These are phyloP conservation scores for Thalassoma bifasciatum DNA, from an alignment of 2,113 vertebrate species.

Conservation along the genomic window DNA sequence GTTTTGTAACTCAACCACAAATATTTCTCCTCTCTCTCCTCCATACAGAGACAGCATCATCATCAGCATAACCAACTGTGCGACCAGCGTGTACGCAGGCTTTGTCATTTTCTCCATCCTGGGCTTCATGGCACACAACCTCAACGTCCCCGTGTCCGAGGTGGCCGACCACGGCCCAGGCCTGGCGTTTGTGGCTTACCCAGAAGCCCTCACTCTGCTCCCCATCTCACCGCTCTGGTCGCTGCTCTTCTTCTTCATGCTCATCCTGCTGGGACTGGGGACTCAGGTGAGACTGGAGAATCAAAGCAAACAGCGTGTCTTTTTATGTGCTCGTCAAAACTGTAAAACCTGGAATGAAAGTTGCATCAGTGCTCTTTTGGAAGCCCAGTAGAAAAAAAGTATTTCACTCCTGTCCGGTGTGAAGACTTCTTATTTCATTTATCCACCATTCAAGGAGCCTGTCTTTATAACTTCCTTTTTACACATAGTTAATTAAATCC, in stretches of 20 bases:
- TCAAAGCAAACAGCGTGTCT: not conserved
- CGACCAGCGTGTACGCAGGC: conserved; percentile 95
- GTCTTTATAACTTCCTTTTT: no score
- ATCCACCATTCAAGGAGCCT: no score
- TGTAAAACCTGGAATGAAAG: not conserved
- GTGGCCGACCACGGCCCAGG: conserved; percentile 97
- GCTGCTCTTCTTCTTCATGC: conserved; percentile 99
- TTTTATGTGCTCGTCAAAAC: not conserved
- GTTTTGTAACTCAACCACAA: no score
- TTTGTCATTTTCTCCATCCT: conserved; percentile 99
- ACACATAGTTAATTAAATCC: no score
- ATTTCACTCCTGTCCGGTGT: no score
- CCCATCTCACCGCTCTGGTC: conserved; percentile 97
- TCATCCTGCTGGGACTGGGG: conserved; percentile 95
- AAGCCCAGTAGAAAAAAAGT: no score
- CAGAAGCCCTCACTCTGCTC: conserved; percentile 95
- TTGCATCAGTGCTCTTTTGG: not conserved
- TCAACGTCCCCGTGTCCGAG: conserved; percentile 93
- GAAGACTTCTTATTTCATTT: no score
- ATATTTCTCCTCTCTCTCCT: not conserved
- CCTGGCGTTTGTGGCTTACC: conserved; percentile 96
- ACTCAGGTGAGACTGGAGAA: conserved; percentile 88
- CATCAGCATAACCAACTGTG: conserved; percentile 98
- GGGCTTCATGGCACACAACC: conserved; percentile 97
- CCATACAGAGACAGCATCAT: conserved; percentile 94